Evolutionary conservation across 2,113 vertebrate species (phyloP), one percentile per base, ranked within the genome.

Genomic region (Strix uralensis): DNA sequence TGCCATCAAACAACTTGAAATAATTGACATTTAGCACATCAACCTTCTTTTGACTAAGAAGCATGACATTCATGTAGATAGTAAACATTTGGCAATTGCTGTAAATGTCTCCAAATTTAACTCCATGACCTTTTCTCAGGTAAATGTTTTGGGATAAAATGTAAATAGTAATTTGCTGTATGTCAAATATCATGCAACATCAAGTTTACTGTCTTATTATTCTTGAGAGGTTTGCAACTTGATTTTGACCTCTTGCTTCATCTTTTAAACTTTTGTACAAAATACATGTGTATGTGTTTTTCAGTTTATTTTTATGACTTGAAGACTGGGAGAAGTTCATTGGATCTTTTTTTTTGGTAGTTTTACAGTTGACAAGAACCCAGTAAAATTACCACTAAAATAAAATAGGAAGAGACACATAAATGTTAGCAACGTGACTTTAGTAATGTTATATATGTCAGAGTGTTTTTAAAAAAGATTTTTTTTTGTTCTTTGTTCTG

Each of bases 121-220:
- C 98, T 22, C 88, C 95, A 91, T 98, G 98, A 98, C 98, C 98
- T 98, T 98, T 98, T 96, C 97, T 94, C 98, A 98, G 98, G 98
- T 98, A 98, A 98, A 98, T 98, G 98, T 98, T 98, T 98, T 98
- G 98, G 98, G 97, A 98, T 98, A 98, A 98, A 98, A 98, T 98
- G 98, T 98, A 98, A 98, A 98, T 98, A 98, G 98, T 98, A 98
- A 98, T 98, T 98, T 98, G 97, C 98, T 97, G 97, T 97, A 98
- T 98, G 97, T 98, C 98, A 98, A 98, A 98, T 97, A 97, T 94
- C 96, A 91, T 69, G 92, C 96, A 98, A 98, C 81, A 88, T 97
- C 98, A 98, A 98, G 96, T 97, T 98, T 94, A 96, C 96, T 96
- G 97, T 92, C 97, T 96, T 96, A 95, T 96, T 98, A 97, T 95